Base-by-base conservation (phyloP, 2,888 invertebrate species). In the Dryomyza anilis region DNA sequence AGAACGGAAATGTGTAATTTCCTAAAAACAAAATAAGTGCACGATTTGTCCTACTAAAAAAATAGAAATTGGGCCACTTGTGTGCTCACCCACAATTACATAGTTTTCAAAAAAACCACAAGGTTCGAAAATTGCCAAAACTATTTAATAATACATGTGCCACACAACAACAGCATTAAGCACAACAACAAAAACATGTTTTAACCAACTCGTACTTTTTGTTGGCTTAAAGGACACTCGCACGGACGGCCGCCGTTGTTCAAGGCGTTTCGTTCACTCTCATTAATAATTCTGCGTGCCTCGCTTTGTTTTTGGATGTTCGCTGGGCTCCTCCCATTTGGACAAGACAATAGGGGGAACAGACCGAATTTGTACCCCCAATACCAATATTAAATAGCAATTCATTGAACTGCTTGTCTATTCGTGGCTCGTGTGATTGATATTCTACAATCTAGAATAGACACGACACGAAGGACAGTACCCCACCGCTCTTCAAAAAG, bases 101-200 rank as follows among this genome's bases (percentile, higher is more conserved):
- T 10, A 3, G 53, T 29, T 30, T 16, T 23, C 10, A 23, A 14
- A 25, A 23, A 50, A 50, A 23, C 48, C 48, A 48, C 48, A 23
- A 3, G 46, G 50, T 63, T 43, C 56, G 63, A 48, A 57, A 56
- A 63, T 58, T 53, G 58, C 64, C 56, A 63, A 63, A 56, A 63
- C 63, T 57, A 33, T 39, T 63, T 39, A 63, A 63, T 63, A 63
- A 63, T 56, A 36, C 56, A 57, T 50, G 33, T 21, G 25, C 19
- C 29, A 10, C 19, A 14, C 12, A 25, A 50, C 21, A 48, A 23
- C 55, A 19, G 16, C 55, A 19, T 36, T 55, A 3, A 30, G 6
- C 16, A 29, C 23, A 53, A 50, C 53, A 33, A 36, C 33, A 14
- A 21, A 8, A 5, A n/a, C 33, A 27, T 33, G 23, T 36, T 21